phyloP scores from a whole-genome alignment of 1,140 invertebrate species.

The Popillia japonica region DNA sequence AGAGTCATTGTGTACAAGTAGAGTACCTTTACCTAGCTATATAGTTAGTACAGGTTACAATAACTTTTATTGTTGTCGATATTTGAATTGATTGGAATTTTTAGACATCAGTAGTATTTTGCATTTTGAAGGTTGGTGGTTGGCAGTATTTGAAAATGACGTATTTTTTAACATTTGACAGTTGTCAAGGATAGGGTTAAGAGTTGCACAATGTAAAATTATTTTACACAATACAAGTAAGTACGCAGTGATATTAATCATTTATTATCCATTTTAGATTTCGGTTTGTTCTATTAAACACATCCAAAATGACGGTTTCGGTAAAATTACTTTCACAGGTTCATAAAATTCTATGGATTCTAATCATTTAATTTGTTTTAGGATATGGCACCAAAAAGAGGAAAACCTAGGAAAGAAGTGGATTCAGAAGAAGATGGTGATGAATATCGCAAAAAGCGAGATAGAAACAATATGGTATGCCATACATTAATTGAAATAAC shows the following conservation, averaged over 20 bases:
- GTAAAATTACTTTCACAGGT: conserved; percentile 8
- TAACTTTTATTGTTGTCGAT: too few relatives aligned
- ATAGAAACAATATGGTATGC: conserved; percentile 83
- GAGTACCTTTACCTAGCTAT: too few relatives aligned
- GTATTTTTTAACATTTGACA: conserved; percentile 1
- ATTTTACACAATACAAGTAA: conserved; percentile 36
- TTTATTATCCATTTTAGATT: not conserved
- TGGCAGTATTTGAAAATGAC: not conserved
- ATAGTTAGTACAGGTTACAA: too few relatives aligned
- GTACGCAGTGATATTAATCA: conserved; percentile 20
- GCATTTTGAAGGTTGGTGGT: not conserved
- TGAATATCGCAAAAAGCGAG: conserved; percentile 81
- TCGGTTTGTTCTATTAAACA: conserved; percentile 8
- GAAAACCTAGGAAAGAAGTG: conserved; percentile 51
- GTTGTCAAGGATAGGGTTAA: conserved; percentile 3
- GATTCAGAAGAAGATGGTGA: conserved; percentile 73
- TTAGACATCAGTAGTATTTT: too few relatives aligned
- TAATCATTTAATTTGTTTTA: conserved; percentile 15
- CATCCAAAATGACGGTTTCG: conserved; percentile 10
- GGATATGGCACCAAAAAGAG: conserved; percentile 55
- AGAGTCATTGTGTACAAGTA: too few relatives aligned
- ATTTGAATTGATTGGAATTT: too few relatives aligned
- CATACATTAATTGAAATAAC: not conserved
- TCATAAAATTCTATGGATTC: not conserved
- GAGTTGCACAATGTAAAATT: conserved; percentile 37